Base-by-base conservation (phyloP, 2,797 vertebrate species). In the Lutjanus argentimaculatus region DNA sequence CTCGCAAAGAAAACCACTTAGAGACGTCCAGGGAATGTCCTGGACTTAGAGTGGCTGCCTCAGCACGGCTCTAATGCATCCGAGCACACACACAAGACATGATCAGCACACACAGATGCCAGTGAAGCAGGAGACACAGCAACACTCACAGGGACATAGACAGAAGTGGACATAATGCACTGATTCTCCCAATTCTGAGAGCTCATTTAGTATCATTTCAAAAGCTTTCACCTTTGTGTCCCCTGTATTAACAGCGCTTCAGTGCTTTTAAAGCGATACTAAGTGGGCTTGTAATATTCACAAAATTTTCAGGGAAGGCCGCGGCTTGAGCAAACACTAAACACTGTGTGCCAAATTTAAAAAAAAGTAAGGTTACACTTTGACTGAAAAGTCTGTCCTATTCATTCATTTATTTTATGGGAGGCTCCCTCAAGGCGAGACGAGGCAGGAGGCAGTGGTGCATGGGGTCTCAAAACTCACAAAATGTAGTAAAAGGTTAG, bases 1-100 rank as follows among this genome's bases (percentile, higher is more conserved):
- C 80, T 88, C 77, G 77, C 72, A 81, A 83, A 88, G 75, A 88
- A 91, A 88, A 87, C 67, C 87, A 88, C 89, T 84, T 86, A 90
- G 80, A 87, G 72, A 80, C 77, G 86, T 86, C 80, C 67, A 83
- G 81, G 72, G 84, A 91, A 79, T 67, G 75, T 74, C 68, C 68
- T 12, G 4, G 65, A 58, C 49, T 79, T 22, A 52, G 72, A 46
- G 72, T 49, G 62, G 78, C 80, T 68, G 75, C 71, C 72, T 85
- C 75, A 81, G 80, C 78, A 57, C 1, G 36, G 45, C 80, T 74
- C 67, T 86, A 83, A 85, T 71, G 83, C 75, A 73, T 87, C 67
- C 63, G 12, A 52, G 22, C 8, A 45, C 65, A 45, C 62, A 58
- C 64, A 45, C 59, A 69, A 67, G 25, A 42, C 69, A 63, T 13